Base-by-base conservation (phyloP, 2,113 vertebrate genomes). In the Zosterops pallidus region DNA sequence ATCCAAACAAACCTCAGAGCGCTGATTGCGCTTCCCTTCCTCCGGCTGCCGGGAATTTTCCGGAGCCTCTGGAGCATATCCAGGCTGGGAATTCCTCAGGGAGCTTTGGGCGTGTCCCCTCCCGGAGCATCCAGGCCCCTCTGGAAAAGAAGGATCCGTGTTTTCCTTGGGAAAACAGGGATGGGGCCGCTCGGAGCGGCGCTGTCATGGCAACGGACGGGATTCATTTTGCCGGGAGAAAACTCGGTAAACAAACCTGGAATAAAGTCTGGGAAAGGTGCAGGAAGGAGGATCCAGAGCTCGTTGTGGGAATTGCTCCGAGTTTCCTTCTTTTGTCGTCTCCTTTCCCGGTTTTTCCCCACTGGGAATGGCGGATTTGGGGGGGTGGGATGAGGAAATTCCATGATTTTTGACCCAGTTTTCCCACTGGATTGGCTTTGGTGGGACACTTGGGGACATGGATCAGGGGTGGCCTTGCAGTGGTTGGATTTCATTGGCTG, bases 151-250 rank as follows among this genome's bases (percentile, higher is more conserved):
- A 53, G 44, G 29, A 82, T 69, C 44, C 2, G 7, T 14, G 53
- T 46, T 46, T 74, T 63, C 72, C 17, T 53, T 11, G 2, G 68
- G 55, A 53, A 88, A 75, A 85, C 72, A 7, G 46, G 44, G 50
- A 47, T 49, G 7, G 7, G 25, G 52, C 89, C 16, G 79, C 82
- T 86, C 12, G 2, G 22, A 92, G 89, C 89, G 6, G 35, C 5
- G 95, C 93, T 95, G 95, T 78, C 94, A 96, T 95, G 96, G 96
- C 13, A 97, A 97, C 91, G 22, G 52, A 11, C 39, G 41, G 75
- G 87, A 88, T 93, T 92, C 64, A 56, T 86, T 77, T 39, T 74
- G 89, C 95, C 37, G 57, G 1, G 11, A 92, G 92, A 70, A 11
- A 50, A 4, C 57, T 69, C 84, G 31, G 86, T 26, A 83, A 91